These are phyloP conservation scores for Perithous albicinctus DNA, from an alignment of 2,888 invertebrate genomes.

Conservation along the genomic window DNA sequence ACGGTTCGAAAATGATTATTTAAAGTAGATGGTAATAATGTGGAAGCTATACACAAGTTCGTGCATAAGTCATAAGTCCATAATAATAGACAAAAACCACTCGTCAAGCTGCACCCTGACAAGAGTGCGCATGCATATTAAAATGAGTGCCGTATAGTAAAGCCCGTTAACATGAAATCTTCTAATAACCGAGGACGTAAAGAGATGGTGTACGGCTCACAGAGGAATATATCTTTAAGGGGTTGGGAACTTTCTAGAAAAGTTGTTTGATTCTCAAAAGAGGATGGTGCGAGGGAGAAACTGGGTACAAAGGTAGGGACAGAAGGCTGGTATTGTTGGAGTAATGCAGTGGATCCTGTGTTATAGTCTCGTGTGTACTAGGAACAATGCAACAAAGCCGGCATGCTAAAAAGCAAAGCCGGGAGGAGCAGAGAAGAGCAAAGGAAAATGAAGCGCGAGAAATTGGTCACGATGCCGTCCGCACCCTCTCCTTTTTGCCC, in stretches of 20 bases:
- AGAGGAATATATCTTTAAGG: background rate
- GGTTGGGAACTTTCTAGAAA: background rate
- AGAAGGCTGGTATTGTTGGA: slow-evolving; percentile 31
- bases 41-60: background rate
- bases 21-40: background rate
- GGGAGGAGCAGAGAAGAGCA: slow-evolving; percentile 41
- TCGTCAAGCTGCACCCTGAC: background rate
- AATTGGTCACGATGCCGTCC: slow-evolving; percentile 21
- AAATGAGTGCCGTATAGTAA: too few relatives aligned
- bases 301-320: slow-evolving; percentile 18
- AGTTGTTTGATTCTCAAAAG: slow-evolving; percentile 6
- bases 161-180: slow-evolving; percentile 1
- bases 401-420: slow-evolving; percentile 13
- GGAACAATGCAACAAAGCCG: slow-evolving; percentile 58
- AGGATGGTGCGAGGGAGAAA: slow-evolving; percentile 32
- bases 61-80: background rate
- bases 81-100: background rate
- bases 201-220: background rate
- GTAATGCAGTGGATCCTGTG: background rate
- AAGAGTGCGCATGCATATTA: background rate
- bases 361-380: background rate
- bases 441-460: slow-evolving; percentile 15
- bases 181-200: background rate
- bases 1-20: background rate
- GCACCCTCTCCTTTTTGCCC: slow-evolving; percentile 4